Evolutionary conservation across 2,888 invertebrate genomes (phyloP), one percentile per base, ranked within the genome.

Genomic region (Eumerus sabulonum): DNA sequence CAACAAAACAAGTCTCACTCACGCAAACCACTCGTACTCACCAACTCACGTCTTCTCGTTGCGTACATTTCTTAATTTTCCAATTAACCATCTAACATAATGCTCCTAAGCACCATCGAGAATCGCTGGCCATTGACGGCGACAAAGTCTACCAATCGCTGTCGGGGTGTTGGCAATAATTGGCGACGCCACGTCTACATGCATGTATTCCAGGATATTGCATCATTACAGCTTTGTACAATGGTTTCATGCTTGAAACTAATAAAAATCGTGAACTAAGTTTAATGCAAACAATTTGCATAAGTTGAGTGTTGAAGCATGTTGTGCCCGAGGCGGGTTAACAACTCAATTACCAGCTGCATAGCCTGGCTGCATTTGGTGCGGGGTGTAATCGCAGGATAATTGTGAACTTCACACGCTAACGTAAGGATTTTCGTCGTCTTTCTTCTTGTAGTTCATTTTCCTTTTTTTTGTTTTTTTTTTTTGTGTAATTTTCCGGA

Each of bases 251-350:
- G 79, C 70, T 50, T 50, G 36, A 59, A 40, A 45, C 36, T 64
- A 53, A 74, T 79, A 68, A 79, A 27, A 79, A 70, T 50, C 68
- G 42, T 11, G 27, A 64, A 54, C 74, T 60, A 40, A 68, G 64
- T 68, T 68, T 68, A 74, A 74, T 74, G 60, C 79, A 79, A 79
- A 79, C 74, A 70, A 79, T 79, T 79, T 70, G 64, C 79, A 79
- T 79, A 79, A 74, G 54, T 70, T 38, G 47, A 79, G 79, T 79
- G 79, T 74, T 51, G 73, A 57, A 68, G 68, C 77, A 68, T 57
- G 59, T 56, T 57, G 60, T 45, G 73, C 19, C 36, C 57, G 14
- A 59, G 54, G 64, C 54, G 56, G 60, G 45, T 62, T 79, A 79
- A 79, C 79, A 79, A 79, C 79, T 79, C 79, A 79, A 79, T 79